Conservation (phyloP, 2,888 invertebrate species). For the Dryomyza anilis region DNA sequence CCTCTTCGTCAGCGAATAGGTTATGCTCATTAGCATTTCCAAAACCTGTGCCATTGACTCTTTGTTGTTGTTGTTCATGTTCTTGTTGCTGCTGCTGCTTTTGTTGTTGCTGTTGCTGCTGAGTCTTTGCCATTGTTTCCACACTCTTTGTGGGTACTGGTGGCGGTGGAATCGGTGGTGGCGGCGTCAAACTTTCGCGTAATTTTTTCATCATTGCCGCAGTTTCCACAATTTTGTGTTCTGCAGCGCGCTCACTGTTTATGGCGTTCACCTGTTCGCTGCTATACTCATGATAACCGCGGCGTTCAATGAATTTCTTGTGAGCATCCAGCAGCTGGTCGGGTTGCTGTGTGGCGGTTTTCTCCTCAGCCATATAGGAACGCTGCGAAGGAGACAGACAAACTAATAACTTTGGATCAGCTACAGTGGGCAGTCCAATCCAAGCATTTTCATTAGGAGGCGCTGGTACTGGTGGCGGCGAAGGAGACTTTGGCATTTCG, state of each 20-base stretch:
- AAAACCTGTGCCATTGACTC: conserved; percentile 34
- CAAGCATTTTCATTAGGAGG: conserved; percentile 56
- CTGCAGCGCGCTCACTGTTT: conserved; percentile 47
- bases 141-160: conserved; percentile 54
- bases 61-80: conserved; percentile 30
- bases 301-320: conserved; percentile 71
- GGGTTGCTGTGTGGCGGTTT: conserved; percentile 58
- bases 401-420: conserved; percentile 68
- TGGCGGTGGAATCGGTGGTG: conserved; percentile 53
- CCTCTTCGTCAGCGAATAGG: conserved; percentile 46
- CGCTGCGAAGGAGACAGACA: conserved; percentile 78
- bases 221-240: conserved; percentile 48
- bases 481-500: conserved; percentile 22
- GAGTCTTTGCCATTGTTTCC: conserved; percentile 50
- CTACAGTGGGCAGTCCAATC: conserved; percentile 68
- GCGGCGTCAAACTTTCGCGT: conserved; percentile 55
- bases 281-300: conserved; percentile 65
- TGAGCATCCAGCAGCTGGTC: conserved; percentile 73
- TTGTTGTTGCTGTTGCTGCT: conserved; percentile 30
- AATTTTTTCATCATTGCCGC: conserved; percentile 53
- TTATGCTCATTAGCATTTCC: conserved; percentile 39
- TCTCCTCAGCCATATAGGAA: conserved; percentile 65
- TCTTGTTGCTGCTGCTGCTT: conserved; percentile 31
- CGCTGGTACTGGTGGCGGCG: conserved; percentile 28
- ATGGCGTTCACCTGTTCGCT: conserved; percentile 49